Evolutionary conservation across 2,797 vertebrate species (phyloP), one percentile per base, ranked within the genome.

Genomic region (Podarcis siculus): DNA sequence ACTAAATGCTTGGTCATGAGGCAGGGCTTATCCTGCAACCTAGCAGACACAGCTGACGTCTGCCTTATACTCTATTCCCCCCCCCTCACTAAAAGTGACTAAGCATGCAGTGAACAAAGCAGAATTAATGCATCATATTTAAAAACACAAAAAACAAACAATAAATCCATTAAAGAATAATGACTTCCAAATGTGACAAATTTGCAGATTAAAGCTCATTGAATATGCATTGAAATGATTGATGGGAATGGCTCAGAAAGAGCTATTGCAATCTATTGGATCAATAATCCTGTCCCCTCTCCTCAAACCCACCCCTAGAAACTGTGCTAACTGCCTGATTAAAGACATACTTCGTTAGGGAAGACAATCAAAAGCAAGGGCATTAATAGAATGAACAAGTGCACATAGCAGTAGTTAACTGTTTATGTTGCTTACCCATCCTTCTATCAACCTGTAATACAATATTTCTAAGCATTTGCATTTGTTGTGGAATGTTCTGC

Each of bases 391-490:
- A 91, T 92, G 93, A 94, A 86, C 89, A 90, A 91, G 94, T 91
- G 76, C 89, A 94, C 90, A 85, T 91, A 85, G 76, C 71, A 94
- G 89, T 90, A 92, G 72, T 82, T 93, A 73, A 92, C 90, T 94
- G 89, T 93, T 94, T 94, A 85, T 88, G 45, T 77, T 90, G 89
- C 91, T 91, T 80, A 82, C 89, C 77, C 89, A 91, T 94, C 94
- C 95, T 96, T 93, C 92, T 96, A 95, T 96, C 95, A 96, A 95
- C 95, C 92, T 93, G 96, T 95, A 95, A 90, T 82, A 95, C 90
- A 64, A 83, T 79, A 95, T 89, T 93, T 79, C 82, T 93, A 67
- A 35, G 67, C 4, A 2, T 58, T 91, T 88, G 89, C 84, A 37
- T 77, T 79, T 92, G 89, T 92, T 92, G 69, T 58, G 35, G 69